Conservation (phyloP, 1,140 invertebrate genomes). For the Cataglyphis hispanica region DNA sequence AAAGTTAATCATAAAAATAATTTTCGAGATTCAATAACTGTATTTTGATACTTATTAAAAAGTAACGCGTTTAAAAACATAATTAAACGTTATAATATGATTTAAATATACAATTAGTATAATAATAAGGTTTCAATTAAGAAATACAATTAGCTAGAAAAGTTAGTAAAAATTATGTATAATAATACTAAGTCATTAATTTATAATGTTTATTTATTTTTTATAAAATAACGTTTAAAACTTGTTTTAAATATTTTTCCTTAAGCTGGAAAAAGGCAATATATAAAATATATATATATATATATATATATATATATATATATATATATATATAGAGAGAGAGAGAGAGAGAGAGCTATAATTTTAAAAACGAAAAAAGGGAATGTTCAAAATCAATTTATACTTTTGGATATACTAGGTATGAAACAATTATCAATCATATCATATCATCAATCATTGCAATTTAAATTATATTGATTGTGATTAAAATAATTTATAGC, state of each 20-base stretch:
- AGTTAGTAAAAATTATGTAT: not conserved
- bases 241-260: not conserved
- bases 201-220: too few species aligned
- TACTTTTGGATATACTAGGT: not conserved
- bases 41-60: not conserved
- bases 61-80: not conserved
- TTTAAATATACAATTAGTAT: too few species aligned
- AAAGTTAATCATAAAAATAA: not conserved
- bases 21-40: not conserved
- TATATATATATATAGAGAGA: too few species aligned
- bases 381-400: not conserved
- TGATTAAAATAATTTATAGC: conserved; percentile 28
- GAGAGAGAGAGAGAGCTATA: too few species aligned
- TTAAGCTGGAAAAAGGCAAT: not conserved
- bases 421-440: not conserved
- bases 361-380: too few species aligned
- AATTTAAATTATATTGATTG: conserved; percentile 3
- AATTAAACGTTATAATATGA: not conserved
- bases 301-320: too few species aligned
- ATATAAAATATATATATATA: not conserved
- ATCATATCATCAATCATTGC: not conserved
- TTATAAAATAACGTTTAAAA: too few species aligned
- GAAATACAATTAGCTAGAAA: not conserved
- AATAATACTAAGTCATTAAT: too few species aligned
- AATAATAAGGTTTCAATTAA: not conserved